Evolutionary conservation across 2,797 vertebrate species (phyloP).

Genomic region (Dendrocincla fuliginosa): DNA sequence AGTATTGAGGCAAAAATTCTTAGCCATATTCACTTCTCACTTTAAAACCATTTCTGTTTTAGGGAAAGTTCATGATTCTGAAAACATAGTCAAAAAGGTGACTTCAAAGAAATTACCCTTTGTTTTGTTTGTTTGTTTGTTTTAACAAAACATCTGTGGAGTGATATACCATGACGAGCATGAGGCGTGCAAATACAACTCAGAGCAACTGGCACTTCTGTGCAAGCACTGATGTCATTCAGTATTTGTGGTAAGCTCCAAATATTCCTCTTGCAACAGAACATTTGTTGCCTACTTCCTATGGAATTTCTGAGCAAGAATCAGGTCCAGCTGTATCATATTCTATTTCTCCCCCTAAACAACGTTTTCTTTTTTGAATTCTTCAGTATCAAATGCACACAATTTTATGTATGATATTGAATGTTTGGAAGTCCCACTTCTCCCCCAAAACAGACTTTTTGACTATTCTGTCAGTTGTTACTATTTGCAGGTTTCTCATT

Average conservation of each 20-base stretch:
- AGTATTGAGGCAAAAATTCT: background rate
- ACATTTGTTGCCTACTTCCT: conserved; percentile 39
- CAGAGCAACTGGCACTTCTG: conserved; percentile 36
- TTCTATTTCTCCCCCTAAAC: background rate
- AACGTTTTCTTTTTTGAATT: background rate
- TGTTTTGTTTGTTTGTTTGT: background rate
- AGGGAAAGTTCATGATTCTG: background rate
- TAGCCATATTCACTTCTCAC: background rate
- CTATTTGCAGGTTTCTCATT: background rate
- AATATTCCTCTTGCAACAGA: conserved; percentile 12
- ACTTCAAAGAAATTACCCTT: background rate
- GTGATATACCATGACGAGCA: background rate
- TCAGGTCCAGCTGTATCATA: background rate
- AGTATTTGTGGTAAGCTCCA: conserved; percentile 45
- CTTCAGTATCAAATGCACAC: background rate
- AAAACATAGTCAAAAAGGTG: background rate
- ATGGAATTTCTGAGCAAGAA: conserved; percentile 16
- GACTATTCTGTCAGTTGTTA: background rate
- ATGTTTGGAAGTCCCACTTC: background rate
- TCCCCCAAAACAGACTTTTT: background rate
- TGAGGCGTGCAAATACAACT: background rate
- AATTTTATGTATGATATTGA: background rate
- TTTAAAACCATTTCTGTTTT: background rate
- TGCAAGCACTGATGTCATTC: conserved; percentile 21
- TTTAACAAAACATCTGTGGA: background rate